A percentile compares a stretch with the other conserved stretches of the same genome.
These are phyloP conservation scores for Naso thynnoides DNA, from an alignment of 2,797 vertebrate genomes.

Conservation along the genomic window DNA sequence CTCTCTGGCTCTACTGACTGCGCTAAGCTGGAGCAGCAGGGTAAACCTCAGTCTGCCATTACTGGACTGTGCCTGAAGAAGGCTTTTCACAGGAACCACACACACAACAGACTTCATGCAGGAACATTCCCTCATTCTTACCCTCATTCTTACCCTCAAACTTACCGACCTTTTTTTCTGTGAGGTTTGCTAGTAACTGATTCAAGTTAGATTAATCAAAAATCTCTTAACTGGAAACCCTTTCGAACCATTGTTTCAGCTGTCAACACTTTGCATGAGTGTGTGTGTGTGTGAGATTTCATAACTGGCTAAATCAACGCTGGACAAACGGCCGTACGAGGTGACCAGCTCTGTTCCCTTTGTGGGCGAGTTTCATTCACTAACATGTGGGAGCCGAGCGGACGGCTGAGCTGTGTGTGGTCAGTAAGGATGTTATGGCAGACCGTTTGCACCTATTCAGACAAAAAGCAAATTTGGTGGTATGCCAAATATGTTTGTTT, in stretches of 20 bases:
- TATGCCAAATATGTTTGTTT: not conserved
- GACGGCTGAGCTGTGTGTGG: not conserved
- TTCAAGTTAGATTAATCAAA: not conserved
- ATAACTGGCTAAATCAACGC: too few species aligned
- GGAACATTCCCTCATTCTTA: not conserved
- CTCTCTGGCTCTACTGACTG: constrained; percentile 9
- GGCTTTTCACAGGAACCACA: constrained; percentile 29
- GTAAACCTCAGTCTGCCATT: constrained; percentile 40
- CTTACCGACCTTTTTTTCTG: not conserved
- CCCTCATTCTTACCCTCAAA: not conserved
- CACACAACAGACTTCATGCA: not conserved
- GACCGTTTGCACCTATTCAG: not conserved
- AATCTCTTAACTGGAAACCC: not conserved
- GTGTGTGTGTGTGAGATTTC: too few species aligned
- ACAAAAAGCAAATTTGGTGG: not conserved
- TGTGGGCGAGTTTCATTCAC: not conserved
- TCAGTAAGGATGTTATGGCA: not conserved
- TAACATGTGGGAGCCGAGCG: too few species aligned
- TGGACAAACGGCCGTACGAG: too few species aligned
- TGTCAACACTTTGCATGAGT: too few species aligned
- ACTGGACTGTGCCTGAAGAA: constrained; percentile 23
- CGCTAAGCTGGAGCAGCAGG: constrained; percentile 2
- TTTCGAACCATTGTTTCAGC: too few species aligned
- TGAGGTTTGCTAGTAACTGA: not conserved
- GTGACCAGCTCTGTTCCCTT: too few species aligned